Base-by-base conservation (phyloP, 1,140 invertebrate species). In the Dinoponera quadriceps region DNA sequence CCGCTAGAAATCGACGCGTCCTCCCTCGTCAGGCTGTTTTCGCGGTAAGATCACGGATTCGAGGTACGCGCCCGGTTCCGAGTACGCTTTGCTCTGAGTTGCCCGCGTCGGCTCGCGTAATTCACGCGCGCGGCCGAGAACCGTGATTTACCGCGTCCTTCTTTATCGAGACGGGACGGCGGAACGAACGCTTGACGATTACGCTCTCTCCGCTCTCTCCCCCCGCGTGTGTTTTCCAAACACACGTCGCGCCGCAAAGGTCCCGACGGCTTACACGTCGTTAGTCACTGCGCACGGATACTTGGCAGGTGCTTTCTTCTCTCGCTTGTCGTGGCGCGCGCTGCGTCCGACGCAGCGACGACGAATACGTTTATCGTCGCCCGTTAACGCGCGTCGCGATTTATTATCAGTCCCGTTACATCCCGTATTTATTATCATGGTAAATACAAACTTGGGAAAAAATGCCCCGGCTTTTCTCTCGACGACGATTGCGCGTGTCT, bases 191-290 rank as follows among this genome's bases (percentile, higher is more conserved):
- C 25, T 80, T 59, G 33, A 57, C 18, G 69, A 80, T 69, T 57
- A 48, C 14, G 49, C 44, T 3, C 38, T 44, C 4, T 18, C 44
- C 65, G 4, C 0, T 29, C 27, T 78, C 44, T n/a, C n/a, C n/a
- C n/a, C n/a, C n/a, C 20, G 18, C 18, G 38, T 13, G 14, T 71
- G 51, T 71, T 69, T 80, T 78, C 55, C 29, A 71, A 80, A 71
- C 22, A 48, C 33, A 2, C 44, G n/a, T 49, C 72, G 73, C 55
- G 54, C 16, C 27, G 62, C 62, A 55, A 54, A 68, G 49, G 74
- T 44, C 75, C 63, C 65, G 75, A 80, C 69, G 69, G 57, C 75
- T 69, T n/a, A 48, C 33, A 33, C 75, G 22, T 78, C 74, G 55
- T 77, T 55, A 48, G 4, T 69, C 18, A 44, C 57, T 48, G 69